Percentiles rank a stretch among this genome's conserved stretches.
Evolutionary conservation across 2,797 vertebrate genomes (phyloP).

Genomic region (Pseudochirops corinnae): DNA sequence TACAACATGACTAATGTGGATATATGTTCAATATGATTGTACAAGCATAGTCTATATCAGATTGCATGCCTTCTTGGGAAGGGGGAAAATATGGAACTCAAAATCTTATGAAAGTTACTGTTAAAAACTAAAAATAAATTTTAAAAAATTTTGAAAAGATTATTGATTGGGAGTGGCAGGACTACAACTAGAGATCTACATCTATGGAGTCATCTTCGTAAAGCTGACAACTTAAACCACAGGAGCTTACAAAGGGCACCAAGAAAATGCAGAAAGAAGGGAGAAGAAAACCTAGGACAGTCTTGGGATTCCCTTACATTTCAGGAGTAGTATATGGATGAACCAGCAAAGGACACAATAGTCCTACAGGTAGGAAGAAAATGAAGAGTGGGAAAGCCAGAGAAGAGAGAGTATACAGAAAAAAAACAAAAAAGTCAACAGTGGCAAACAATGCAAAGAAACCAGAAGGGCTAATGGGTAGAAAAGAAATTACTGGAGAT

Average conservation of each 20-base stretch:
- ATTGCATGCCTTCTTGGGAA: no score
- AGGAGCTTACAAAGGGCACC: background rate
- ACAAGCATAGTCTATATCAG: no score
- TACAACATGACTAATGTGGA: no score
- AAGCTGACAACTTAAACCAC: background rate
- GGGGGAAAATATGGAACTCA: no score
- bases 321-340: background rate
- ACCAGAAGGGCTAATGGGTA: background rate
- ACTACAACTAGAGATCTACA: background rate
- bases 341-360: background rate
- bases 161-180: background rate
- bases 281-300: background rate
- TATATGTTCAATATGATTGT: no score
- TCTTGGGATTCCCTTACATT: background rate
- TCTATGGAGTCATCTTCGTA: background rate
- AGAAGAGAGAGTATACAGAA: background rate
- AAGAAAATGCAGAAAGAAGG: background rate
- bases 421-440: background rate
- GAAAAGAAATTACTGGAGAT: background rate
- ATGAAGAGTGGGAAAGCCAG: background rate
- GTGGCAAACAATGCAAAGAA: background rate
- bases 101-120: no score
- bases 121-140: no score
- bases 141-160: no score
- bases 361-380: background rate